Base-by-base conservation (phyloP, 53 echinoderm and acorn worm species). In the Arbacia lixula region DNA sequence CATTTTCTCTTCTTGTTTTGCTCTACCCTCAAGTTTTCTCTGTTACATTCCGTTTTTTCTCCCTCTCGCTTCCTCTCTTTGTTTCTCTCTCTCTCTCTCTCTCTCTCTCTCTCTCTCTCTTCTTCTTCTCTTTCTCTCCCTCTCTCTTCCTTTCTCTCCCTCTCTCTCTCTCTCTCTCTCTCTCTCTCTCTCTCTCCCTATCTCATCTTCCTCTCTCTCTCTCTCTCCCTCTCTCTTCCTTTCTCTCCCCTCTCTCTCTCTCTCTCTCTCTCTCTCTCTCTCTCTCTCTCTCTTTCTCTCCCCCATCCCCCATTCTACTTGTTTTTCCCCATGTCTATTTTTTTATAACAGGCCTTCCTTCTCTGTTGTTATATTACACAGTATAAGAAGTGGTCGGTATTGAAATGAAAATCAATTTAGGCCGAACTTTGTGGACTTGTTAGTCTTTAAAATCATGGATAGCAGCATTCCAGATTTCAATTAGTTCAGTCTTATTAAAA, bases 361-460 rank as follows among this genome's bases (percentile, higher is more conserved):
- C 55, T 25, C 24, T 1, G 4, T 55, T n/a, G 21, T 55, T 55
- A 22, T 60, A 58, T 78, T 57, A 78, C 79, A 17, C 60, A 60
- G 30, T 60, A 32, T 26, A 41, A 60, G 2, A 78, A 2, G 29
- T 78, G 79, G 76, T 2, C 58, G 28, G 17, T 30, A 38, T 60
- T 78, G 60, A 17, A 78, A 40, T 3, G 42, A 56, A 56, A 56
- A 56, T 12, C 9, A 53, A 0, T 11, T 11, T 53, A n/a, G n/a
- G n/a, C n/a, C n/a, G n/a, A n/a, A n/a, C n/a, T n/a, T n/a, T n/a
- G n/a, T n/a, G n/a, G n/a, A n/a, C n/a, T n/a, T n/a, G n/a, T n/a
- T n/a, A n/a, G n/a, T n/a, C n/a, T n/a, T n/a, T n/a, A n/a, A n/a
- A n/a, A n/a, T n/a, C n/a, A n/a, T n/a, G n/a, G n/a, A n/a, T n/a